A percentile compares a stretch with the other conserved stretches of the same genome.
These are phyloP conservation scores for Mythimna ferrago DNA, from an alignment of 2,888 invertebrate genomes.

Conservation along the genomic window DNA sequence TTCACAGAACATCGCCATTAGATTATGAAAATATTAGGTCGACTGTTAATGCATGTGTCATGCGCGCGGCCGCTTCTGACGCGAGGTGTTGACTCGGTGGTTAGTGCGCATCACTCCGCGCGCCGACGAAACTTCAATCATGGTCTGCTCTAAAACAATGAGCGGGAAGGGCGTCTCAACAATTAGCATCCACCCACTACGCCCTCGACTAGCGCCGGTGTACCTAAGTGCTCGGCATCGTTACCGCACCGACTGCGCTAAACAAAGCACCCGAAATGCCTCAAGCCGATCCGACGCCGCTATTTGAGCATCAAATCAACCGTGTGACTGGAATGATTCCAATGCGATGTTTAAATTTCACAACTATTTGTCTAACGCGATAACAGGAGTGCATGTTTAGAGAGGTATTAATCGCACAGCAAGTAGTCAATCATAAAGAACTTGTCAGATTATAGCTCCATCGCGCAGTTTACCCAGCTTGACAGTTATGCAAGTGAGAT, in stretches of 20 bases:
- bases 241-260: slow-evolving; percentile 77
- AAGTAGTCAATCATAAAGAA: slow-evolving; percentile 85
- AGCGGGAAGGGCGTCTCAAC: slow-evolving; percentile 88
- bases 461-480: slow-evolving; percentile 83
- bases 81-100: slow-evolving; percentile 84
- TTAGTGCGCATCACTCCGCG: slow-evolving; percentile 86
- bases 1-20: slow-evolving; percentile 91
- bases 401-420: slow-evolving; percentile 80
- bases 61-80: slow-evolving; percentile 83
- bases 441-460: slow-evolving; percentile 85
- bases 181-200: slow-evolving; percentile 89
- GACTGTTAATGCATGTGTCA: slow-evolving; percentile 90
- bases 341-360: slow-evolving; percentile 79
- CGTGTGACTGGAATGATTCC: slow-evolving; percentile 77
- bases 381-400: slow-evolving; percentile 79
- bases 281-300: slow-evolving; percentile 61
- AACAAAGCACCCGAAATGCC: slow-evolving; percentile 72
- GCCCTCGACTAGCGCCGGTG: slow-evolving; percentile 83
- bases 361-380: slow-evolving; percentile 79
- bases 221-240: slow-evolving; percentile 84
- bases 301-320: slow-evolving; percentile 74
- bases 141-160: slow-evolving; percentile 90
- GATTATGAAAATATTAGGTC: slow-evolving; percentile 91
- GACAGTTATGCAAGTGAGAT: slow-evolving; percentile 88
- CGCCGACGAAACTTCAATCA: slow-evolving; percentile 89